A percentile compares a stretch with the other conserved stretches of the same genome.
Evolutionary conservation across 2,113 vertebrate species (phyloP).

Genomic region (Scomber scombrus): DNA sequence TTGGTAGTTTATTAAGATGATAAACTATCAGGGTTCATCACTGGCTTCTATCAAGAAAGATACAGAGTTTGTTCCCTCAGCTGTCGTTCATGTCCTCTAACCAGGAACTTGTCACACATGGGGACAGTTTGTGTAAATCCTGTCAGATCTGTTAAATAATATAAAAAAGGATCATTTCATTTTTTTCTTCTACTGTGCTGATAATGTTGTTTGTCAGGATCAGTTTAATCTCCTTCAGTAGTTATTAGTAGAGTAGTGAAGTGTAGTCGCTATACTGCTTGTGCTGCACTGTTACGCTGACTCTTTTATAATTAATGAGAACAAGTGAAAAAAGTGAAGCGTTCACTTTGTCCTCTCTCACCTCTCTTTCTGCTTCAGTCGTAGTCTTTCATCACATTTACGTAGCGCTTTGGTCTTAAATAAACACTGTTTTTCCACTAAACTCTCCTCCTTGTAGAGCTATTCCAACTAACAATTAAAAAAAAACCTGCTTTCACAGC

Average conservation of each 20-base stretch:
- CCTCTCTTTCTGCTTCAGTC: background rate
- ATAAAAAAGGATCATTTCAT: background rate
- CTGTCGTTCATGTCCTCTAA: background rate
- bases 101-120: background rate
- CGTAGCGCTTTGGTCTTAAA: background rate
- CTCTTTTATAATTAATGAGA: conserved; percentile 1
- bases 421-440: conserved; percentile 8
- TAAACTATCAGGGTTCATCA: background rate
- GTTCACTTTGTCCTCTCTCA: conserved; percentile 6
- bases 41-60: conserved; percentile 50
- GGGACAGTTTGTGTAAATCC: background rate
- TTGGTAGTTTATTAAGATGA: background rate
- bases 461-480: conserved; percentile 19
- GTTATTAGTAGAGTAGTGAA: background rate
- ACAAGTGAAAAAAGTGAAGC: conserved; percentile 26
- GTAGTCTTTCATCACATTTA: background rate
- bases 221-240: background rate
- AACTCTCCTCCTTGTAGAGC: conserved; percentile 15
- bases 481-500: conserved; percentile 20
- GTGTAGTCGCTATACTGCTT: background rate
- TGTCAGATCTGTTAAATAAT: background rate
- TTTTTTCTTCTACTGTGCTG: background rate
- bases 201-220: conserved; percentile 83
- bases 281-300: background rate
- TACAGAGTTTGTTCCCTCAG: background rate